A percentile compares a stretch with the other conserved stretches of the same genome.
phyloP scores from a whole-genome alignment of 2,797 vertebrate genomes.

The Serranus cabrilla region DNA sequence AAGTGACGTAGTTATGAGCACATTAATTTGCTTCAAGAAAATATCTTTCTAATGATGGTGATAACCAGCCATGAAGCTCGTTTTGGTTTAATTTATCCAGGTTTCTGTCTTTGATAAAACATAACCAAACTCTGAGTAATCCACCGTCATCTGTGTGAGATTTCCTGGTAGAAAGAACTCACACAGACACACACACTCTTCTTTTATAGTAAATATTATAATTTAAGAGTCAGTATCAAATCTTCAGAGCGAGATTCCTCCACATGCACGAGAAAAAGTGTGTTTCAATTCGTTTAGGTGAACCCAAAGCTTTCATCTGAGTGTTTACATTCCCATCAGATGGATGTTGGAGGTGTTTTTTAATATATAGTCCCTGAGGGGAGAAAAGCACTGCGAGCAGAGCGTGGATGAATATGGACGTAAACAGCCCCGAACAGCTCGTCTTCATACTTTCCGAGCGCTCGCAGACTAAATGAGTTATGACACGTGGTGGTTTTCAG shows the following conservation, averaged over 20 bases:
- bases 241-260: not conserved
- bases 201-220: no score
- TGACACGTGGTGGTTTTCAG: constrained; percentile 19
- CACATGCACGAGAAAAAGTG: not conserved
- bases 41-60: no score
- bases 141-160: not conserved
- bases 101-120: no score
- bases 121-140: no score
- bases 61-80: no score
- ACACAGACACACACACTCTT: no score
- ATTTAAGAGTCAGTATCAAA: no score
- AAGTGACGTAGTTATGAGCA: no score
- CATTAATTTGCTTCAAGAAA: no score
- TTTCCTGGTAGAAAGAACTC: not conserved
- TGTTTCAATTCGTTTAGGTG: not conserved
- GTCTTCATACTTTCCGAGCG: not conserved
- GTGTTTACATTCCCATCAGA: constrained; percentile 28
- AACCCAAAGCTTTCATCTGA: not conserved
- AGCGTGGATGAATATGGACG: constrained; percentile 29
- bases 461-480: constrained; percentile 21
- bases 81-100: not conserved
- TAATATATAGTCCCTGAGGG: not conserved
- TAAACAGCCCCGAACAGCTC: not conserved
- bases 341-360: not conserved
- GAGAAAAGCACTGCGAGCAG: not conserved